Evolutionary conservation across 2,113 vertebrate genomes (phyloP).

Genomic region (Garra rufa): DNA sequence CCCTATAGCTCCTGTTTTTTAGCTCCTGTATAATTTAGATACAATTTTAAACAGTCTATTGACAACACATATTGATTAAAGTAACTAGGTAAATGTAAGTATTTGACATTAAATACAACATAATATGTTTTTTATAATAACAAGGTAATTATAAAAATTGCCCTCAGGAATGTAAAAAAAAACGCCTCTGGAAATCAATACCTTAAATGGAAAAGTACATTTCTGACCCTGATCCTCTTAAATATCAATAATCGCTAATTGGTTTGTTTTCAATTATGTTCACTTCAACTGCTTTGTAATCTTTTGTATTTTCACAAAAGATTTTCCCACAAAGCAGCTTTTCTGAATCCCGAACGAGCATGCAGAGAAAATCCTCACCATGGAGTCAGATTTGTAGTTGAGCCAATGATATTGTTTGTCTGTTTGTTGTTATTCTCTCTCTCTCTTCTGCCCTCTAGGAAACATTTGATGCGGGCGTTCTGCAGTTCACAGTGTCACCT

Average conservation of each 20-base stretch:
- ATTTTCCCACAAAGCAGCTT: conserved; percentile 28
- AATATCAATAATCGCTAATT: background rate
- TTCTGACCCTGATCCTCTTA: no score
- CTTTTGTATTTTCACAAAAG: conserved; percentile 22
- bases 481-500: conserved; percentile 1
- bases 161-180: no score
- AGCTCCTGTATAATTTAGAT: no score
- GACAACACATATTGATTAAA: no score
- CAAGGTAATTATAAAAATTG: no score
- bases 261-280: conserved; percentile 3
- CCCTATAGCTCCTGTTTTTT: no score
- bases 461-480: background rate
- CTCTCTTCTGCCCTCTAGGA: background rate
- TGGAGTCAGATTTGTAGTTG: conserved; percentile 12
- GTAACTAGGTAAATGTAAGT: no score
- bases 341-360: background rate
- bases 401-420: conserved; percentile 33
- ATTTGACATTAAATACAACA: no score
- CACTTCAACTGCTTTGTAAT: conserved; percentile 19
- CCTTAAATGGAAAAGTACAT: no score
- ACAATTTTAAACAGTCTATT: no score
- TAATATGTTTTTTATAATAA: no score
- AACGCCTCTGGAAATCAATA: no score
- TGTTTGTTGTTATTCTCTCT: conserved; percentile 24
- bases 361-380: conserved; percentile 9